phyloP scores from a whole-genome alignment of 1,140 invertebrate genomes.

The Diploscapter pachys region DNA sequence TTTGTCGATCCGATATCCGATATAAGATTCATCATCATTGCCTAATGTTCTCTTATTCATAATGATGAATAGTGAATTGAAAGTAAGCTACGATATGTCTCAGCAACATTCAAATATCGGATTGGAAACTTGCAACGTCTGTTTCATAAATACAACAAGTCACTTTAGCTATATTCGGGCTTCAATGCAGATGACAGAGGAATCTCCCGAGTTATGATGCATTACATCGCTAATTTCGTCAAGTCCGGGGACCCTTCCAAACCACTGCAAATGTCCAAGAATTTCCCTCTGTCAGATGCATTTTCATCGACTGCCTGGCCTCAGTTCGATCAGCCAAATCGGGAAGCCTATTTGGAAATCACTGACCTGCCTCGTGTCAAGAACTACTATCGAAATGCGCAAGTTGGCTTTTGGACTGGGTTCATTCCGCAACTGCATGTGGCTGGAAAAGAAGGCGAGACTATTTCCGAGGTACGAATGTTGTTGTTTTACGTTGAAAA shows the following conservation, averaged over 20 bases:
- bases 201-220: constrained; percentile 85
- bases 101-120: too few species aligned
- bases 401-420: constrained; percentile 92
- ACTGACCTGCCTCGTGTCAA: constrained; percentile 60
- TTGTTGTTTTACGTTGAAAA: constrained; percentile 3
- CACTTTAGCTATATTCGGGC: constrained; percentile 60
- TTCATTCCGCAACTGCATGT: constrained; percentile 88
- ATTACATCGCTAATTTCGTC: constrained; percentile 93
- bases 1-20: too few species aligned
- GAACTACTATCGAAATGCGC: constrained; percentile 88
- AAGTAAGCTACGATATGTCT: too few species aligned
- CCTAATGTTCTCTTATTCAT: too few species aligned
- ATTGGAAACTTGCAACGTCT: too few species aligned
- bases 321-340: constrained; percentile 48
- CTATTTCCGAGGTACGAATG: constrained; percentile 59
- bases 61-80: too few species aligned
- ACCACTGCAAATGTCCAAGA: constrained; percentile 48
- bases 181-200: constrained; percentile 83
- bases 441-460: constrained; percentile 71
- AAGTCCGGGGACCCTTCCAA: constrained; percentile 71
- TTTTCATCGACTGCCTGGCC: constrained; percentile 56
- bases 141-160: neutral
- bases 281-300: constrained; percentile 48
- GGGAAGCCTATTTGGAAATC: constrained; percentile 58
- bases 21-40: too few species aligned